Evolutionary conservation across 2,797 vertebrate species (phyloP).

Genomic region (Nannoperca obscura): DNA sequence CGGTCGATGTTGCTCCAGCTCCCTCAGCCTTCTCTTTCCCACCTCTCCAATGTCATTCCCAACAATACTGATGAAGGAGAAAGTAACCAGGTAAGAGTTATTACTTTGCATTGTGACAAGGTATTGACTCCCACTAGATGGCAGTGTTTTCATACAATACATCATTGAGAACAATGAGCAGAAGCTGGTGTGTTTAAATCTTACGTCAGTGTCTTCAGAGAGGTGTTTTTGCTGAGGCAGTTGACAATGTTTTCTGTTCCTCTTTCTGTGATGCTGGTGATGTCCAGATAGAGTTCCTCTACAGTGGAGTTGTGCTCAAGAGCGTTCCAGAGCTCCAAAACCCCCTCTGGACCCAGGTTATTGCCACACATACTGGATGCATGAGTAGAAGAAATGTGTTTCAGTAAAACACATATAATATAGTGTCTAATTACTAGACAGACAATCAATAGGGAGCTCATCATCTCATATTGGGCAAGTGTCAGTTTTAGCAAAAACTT

Average conservation of each 20-base stretch:
- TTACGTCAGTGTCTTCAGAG: conserved; percentile 79
- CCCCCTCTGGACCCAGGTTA: conserved; percentile 79
- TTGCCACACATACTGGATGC: conserved; percentile 81
- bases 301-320: conserved; percentile 78
- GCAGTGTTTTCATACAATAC: conserved; percentile 25
- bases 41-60: conserved; percentile 77
- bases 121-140: conserved; percentile 34
- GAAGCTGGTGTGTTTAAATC: background rate
- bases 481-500: no score
- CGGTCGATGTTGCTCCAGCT: conserved; percentile 59
- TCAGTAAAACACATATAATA: background rate
- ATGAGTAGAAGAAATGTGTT: background rate
- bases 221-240: conserved; percentile 77
- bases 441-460: no score
- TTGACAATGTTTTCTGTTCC: conserved; percentile 79
- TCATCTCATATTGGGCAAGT: no score
- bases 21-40: conserved; percentile 66
- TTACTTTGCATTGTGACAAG: background rate
- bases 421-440: background rate
- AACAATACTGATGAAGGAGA: conserved; percentile 68
- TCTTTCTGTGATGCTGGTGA: conserved; percentile 81
- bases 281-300: conserved; percentile 83
- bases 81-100: conserved; percentile 4
- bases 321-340: conserved; percentile 75
- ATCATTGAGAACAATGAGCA: background rate